Base-by-base conservation (phyloP, 2,888 invertebrate genomes). In the Agriopis leucophaearia region DNA sequence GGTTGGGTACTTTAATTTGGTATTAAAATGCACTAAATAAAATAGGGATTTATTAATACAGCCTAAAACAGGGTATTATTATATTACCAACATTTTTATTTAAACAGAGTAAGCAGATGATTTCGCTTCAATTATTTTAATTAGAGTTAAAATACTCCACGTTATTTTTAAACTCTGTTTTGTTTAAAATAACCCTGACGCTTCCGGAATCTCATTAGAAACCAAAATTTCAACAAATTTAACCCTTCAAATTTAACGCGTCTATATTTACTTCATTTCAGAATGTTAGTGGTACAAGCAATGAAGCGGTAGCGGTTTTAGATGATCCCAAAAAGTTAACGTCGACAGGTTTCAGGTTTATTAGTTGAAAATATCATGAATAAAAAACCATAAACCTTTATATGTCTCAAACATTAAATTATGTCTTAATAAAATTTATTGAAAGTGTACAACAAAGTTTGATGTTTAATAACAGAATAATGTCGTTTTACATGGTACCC, bases 231-330 rank as follows among this genome's bases (percentile, higher is more conserved):
- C 77, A 72, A 80, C 80, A 83, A 82, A 82, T 83, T 82, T 78
- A 83, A 84, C 81, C 80, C 83, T 82, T 82, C 77, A n/a, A n/a
- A n/a, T n/a, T n/a, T n/a, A n/a, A 76, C 77, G 76, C 77, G 67
- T 71, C 74, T 76, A 71, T 81, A 77, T 82, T 81, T 83, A 81
- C 76, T 75, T 70, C 64, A 55, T 54, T 67, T 50, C 65, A 68
- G 58, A 63, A 56, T 57, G n/a, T 51, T 12, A 55, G 6, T n/a
- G 52, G 62, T 52, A 9, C 38, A 69, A 63, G 15, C 9, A 18
- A 63, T 45, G 10, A 54, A 9, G n/a, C 36, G 3, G 18, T 1
- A 51, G 66, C 66, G 64, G 50, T 15, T 52, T 7, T 5, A 5
- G n/a, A n/a, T n/a, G n/a, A n/a, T n/a, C n/a, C n/a, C n/a, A n/a